These are phyloP conservation scores for Myodes glareolus DNA, from an alignment of 2,113 vertebrate genomes.

Conservation along the genomic window DNA sequence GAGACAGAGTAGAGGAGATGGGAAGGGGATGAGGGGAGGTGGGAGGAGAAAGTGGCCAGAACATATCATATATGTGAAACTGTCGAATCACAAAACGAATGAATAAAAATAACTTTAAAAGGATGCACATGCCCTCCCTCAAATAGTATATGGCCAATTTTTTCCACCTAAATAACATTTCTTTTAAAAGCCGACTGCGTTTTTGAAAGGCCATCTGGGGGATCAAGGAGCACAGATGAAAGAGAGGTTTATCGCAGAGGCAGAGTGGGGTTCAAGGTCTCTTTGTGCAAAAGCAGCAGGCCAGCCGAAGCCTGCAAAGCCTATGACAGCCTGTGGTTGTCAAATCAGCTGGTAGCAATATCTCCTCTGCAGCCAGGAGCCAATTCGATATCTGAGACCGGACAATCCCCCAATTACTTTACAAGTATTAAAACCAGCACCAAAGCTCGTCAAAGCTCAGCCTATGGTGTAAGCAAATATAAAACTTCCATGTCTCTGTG, in stretches of 20 bases:
- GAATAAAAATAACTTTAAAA: neutral
- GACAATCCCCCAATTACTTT: neutral
- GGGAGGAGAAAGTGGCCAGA: neutral
- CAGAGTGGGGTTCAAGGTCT: neutral
- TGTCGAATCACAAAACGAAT: too few species aligned
- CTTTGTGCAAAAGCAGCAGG: neutral
- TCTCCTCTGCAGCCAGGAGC: neutral
- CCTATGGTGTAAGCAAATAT: constrained; percentile 18
- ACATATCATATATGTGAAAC: neutral
- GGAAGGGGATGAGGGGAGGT: neutral
- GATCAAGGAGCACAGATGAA: neutral
- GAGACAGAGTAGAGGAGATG: neutral
- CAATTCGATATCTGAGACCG: constrained; percentile 20
- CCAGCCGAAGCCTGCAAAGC: neutral
- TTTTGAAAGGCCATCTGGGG: neutral
- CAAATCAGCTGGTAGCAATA: neutral
- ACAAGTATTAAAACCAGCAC: neutral
- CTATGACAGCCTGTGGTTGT: neutral
- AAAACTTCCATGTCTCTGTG: neutral
- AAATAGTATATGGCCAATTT: neutral
- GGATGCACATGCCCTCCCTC: neutral
- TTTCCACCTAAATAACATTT: constrained; percentile 10
- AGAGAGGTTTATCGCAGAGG: neutral
- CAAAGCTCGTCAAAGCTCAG: neutral
- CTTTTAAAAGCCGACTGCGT: neutral